Base-by-base conservation (phyloP, 92 coral and sea anemone species). In the Phenganax stokvisi region DNA sequence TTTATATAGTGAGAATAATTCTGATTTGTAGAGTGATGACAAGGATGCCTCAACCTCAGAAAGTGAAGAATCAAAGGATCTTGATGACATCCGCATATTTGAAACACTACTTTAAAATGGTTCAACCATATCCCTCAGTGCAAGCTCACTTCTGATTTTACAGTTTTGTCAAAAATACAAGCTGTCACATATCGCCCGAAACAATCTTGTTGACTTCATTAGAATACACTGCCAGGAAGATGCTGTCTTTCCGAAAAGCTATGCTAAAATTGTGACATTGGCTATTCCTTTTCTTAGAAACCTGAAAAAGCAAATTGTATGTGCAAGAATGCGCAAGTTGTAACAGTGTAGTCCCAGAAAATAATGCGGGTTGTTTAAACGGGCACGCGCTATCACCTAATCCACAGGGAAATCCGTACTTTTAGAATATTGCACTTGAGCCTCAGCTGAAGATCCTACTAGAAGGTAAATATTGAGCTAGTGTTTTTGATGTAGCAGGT, bases 121-220 rank as follows among this genome's bases (percentile, higher is more conserved):
- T 31, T 87, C 87, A 31, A 84, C 78, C 64, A 71, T 87, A 68
- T 84, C 85, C 81, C 54, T 84, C 25, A 85, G 90, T 30, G 82
- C 90, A 73, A 87, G 87, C 30, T 79, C 81, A 52, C 37, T 74
- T 53, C 56, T 84, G 20, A 87, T 87, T 9, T 58, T 80, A 44
- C 84, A 84, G 89, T 87, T 84, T 66, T 25, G 85, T 47, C 72
- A 83, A 16, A 87, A 87, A 73, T 84, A 87, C 85, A 78, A 87
- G 69, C 85, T 87, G 28, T 67, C 90, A 55, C 75, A 74, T 17
- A 84, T 85, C 56, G 88, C 82, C 28, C 85, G 76, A 72, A 77
- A 77, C 60, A 86, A 85, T 82, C 86, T 88, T 20, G 83, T 88
- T 51, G 44, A 79, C 60, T 74, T 77, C 25, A 58, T 88, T 47